phyloP scores from a whole-genome alignment of 2,888 invertebrate genomes.

The Andrena minutula region DNA sequence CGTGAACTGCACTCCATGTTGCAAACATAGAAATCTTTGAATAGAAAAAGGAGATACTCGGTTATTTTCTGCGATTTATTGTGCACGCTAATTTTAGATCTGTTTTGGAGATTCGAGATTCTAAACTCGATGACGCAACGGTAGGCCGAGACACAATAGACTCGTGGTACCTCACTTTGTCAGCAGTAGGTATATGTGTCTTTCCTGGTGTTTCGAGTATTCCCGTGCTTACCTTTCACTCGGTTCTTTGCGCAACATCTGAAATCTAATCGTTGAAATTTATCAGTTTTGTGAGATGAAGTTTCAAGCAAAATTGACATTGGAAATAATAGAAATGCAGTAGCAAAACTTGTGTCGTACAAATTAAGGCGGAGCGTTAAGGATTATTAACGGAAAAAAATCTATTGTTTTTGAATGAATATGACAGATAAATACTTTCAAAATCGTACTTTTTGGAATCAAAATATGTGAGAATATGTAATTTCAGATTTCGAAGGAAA shows the following conservation, averaged over 20 bases:
- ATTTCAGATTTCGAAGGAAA: too few species aligned
- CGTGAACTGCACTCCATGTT: too few species aligned
- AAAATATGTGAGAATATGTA: background rate
- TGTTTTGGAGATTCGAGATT: constrained; percentile 17
- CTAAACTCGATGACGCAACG: constrained; percentile 16
- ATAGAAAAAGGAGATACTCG: background rate
- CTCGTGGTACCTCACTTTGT: background rate
- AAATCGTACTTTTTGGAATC: background rate
- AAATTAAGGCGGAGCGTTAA: too few species aligned
- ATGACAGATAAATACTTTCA: background rate
- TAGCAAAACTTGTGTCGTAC: too few species aligned
- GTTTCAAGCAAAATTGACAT: too few species aligned
- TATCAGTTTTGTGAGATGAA: too few species aligned
- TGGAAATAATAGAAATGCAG: too few species aligned
- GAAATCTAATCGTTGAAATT: background rate
- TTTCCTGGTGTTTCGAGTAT: background rate
- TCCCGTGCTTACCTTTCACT: background rate
- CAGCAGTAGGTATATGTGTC: background rate
- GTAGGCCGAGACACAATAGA: background rate
- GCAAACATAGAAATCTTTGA: background rate
- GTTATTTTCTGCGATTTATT: background rate
- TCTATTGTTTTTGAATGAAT: too few species aligned
- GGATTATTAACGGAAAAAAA: too few species aligned
- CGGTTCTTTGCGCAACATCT: background rate
- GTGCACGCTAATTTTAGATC: constrained; percentile 31